Evolutionary conservation across 2,797 vertebrate genomes (phyloP).

Genomic region (Melopsittacus undulatus): DNA sequence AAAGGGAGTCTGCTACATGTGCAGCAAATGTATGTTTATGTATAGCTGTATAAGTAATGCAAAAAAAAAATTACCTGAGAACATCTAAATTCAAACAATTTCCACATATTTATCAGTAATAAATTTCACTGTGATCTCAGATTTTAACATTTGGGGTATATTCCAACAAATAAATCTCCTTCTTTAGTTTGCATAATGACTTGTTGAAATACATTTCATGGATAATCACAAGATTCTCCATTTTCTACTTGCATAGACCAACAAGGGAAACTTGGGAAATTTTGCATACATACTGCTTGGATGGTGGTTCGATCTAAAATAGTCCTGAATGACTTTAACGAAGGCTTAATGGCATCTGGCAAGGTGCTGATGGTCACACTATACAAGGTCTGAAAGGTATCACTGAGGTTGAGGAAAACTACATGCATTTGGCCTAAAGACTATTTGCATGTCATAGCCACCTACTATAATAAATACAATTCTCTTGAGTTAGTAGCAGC

Average conservation of each 20-base stretch:
- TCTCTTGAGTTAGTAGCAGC: neutral
- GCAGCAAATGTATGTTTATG: neutral
- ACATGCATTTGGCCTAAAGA: neutral
- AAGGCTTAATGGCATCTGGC: neutral
- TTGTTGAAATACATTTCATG: neutral
- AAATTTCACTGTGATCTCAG: neutral
- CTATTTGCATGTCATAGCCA: neutral
- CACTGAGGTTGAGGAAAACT: neutral
- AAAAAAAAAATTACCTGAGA: neutral
- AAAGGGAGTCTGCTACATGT: neutral
- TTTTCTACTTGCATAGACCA: neutral
- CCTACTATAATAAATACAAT: neutral
- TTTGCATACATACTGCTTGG: neutral
- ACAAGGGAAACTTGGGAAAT: neutral
- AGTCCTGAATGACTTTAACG: neutral
- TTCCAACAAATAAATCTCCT: neutral
- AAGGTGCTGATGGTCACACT: neutral
- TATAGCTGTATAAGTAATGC: neutral
- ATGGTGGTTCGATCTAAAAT: neutral
- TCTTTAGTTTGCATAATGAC: neutral
- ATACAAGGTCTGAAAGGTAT: neutral
- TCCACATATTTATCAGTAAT: neutral
- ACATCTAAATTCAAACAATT: neutral
- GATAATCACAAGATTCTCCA: neutral
- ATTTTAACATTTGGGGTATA: neutral